Evolutionary conservation across 2,113 vertebrate species (phyloP).

Genomic region (Phalacrocorax pelagicus): DNA sequence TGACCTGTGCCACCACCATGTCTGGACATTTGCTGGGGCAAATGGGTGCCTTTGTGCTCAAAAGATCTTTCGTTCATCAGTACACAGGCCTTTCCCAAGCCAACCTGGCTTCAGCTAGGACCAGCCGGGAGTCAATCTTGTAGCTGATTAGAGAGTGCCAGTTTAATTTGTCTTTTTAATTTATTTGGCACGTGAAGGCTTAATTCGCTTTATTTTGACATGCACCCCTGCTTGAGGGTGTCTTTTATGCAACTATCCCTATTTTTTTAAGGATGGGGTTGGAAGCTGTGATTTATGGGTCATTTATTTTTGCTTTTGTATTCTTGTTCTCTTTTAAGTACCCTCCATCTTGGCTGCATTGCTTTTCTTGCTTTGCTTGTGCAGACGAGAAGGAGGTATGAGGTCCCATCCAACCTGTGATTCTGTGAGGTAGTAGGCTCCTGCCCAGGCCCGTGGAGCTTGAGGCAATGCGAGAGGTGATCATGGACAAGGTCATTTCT

Average conservation of each 20-base stretch:
- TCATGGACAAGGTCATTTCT: background rate
- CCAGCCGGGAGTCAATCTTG: background rate
- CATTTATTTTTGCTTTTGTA: background rate
- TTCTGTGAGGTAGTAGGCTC: background rate
- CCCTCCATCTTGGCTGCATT: background rate
- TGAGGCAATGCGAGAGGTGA: background rate
- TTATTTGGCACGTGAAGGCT: background rate
- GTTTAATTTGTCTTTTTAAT: background rate
- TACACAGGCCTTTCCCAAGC: background rate
- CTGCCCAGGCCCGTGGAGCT: background rate
- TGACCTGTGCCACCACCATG: background rate
- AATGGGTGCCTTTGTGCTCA: background rate
- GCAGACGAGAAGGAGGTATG: background rate
- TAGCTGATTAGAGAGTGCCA: background rate
- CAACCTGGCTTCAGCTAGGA: background rate
- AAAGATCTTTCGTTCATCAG: background rate
- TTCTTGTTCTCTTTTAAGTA: background rate
- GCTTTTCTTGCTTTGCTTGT: background rate
- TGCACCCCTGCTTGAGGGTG: background rate
- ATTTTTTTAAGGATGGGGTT: background rate
- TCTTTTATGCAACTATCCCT: background rate
- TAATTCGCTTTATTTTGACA: background rate
- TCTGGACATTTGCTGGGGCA: background rate
- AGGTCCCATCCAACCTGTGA: too few species aligned
- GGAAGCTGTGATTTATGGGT: background rate